Evolutionary conservation across 2,888 invertebrate species (phyloP).

Genomic region (Nymphalis c-album): DNA sequence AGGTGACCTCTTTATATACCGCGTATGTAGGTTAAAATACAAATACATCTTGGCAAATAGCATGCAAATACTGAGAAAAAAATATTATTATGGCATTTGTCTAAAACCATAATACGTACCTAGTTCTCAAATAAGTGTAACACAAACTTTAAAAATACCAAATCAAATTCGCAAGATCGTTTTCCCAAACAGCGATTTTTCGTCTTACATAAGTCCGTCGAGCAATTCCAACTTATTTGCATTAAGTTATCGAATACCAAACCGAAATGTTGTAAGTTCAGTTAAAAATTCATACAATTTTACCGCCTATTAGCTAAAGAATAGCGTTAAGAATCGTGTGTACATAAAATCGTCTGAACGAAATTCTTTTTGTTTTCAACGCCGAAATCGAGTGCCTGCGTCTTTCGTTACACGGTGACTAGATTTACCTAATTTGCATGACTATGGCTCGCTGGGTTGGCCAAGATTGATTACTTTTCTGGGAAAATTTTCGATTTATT

Average conservation of each 20-base stretch:
- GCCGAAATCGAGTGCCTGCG: conserved; percentile 39
- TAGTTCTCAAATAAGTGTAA: background rate
- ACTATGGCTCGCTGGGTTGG: conserved; percentile 34
- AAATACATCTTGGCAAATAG: too few species aligned
- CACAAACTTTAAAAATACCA: background rate
- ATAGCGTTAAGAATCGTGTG: conserved; percentile 21
- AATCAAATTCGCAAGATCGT: conserved; percentile 6
- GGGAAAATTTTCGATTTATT: conserved; percentile 7
- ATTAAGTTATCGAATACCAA: conserved; percentile 11
- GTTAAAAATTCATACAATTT: conserved; percentile 9
- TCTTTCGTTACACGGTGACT: conserved; percentile 39
- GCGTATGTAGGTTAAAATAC: too few species aligned
- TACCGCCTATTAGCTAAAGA: background rate
- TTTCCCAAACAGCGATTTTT: conserved; percentile 4
- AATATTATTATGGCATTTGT: background rate
- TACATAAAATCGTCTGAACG: conserved; percentile 13
- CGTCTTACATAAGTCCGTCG: conserved; percentile 21
- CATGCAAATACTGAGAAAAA: too few species aligned
- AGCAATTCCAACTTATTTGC: conserved; percentile 28
- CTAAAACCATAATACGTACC: background rate
- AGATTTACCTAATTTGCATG: conserved; percentile 39
- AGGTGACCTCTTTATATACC: too few species aligned
- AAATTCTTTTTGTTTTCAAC: conserved; percentile 33
- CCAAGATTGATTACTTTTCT: conserved; percentile 30
- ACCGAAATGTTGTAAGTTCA: conserved; percentile 20